Evolutionary conservation across 2,888 invertebrate species (phyloP), one percentile per base, ranked within the genome.

Genomic region (Sinhomidia bicolor): DNA sequence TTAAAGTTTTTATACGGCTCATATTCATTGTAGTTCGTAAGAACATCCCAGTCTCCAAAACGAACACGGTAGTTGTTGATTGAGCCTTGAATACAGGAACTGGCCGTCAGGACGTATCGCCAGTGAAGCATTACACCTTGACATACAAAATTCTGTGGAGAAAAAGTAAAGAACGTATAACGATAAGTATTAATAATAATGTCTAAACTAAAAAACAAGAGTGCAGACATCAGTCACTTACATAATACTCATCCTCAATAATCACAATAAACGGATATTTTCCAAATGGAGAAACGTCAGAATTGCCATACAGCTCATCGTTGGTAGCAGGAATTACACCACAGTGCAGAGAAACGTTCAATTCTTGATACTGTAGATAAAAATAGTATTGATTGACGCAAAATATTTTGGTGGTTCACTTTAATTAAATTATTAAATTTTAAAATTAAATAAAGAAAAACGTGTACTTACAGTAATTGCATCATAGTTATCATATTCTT

Each of bases 11-110:
- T 89, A 85, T 91, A 91, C 3, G 90, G 80, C 54, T 92, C 92
- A 60, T 92, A 91, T 81, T 92, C 92, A 41, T 92, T 92, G 54
- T 90, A 90, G 81, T 92, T 88, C 51, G 89, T 91, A 36, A 90
- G 89, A n/a, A 92, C 23, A 78, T 92, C 92, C 92, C 92, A 92
- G 71, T 92, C 92, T 20, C 89, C 91, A 32, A 84, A 86, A 32
- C 92, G 89, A 9, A 92, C 89, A 2, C 90, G 85, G 23, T 90
- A 88, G 23, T 89, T 89, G 41, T 90, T 89, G n/a, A 89, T 74
- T 32, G 90, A 82, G 6, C 89, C 86, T 29, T 88, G 84, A 20
- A 92, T 86, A 78, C 92, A 92, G 20, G 92, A 91, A 10, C 71
- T 83, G 0, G 90, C 60, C 0, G 92, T 92, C 41, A 92, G 68